Evolutionary conservation across 1,140 invertebrate species (phyloP), one percentile per base, ranked within the genome.

Genomic region (Bactericera cockerelli): DNA sequence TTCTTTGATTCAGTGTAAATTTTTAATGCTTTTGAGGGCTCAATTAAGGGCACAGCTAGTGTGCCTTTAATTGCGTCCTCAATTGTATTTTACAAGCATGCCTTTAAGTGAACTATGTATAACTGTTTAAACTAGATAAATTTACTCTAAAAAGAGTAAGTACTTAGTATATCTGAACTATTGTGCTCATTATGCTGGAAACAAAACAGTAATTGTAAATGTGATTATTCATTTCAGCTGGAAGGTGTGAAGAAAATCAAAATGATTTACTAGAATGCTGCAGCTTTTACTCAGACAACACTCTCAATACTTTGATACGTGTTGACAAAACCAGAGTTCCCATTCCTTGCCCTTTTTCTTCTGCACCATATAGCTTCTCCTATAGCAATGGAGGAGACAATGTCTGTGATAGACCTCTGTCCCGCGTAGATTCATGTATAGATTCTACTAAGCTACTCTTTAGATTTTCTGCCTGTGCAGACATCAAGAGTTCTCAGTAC

Each of bases 391-490:
- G 42, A 49, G n/a, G 22, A 19, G 42, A 49, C n/a, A 31, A 13
- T 31, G 42, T 19, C 42, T 49, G 42, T 49, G n/a, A 16, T 22
- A 49, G 42, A 65, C 87, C 88, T 1, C 75, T 79, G 16, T 89
- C 86, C 13, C 81, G 79, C 31, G 83, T 86, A 13, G 86, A 90
- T 67, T 81, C 84, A 59, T 92, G 87, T 68, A 89, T 85, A 0
- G 85, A 90, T 65, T 81, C 87, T 63, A 86, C 82, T 1, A 75
- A 83, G 56, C 71, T 90, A 13, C 75, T 93, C 42, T 79, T 95
- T 64, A 82, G 83, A 68, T 94, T 92, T 70, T 89, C 93, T 75
- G 90, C 90, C 19, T 95, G 91, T 72, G 87, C 89, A 0, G 90
- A 94, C 70, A 59, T 63, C 25, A 59, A 25, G 8, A 63, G 55